Evolutionary conservation across 1,140 invertebrate genomes (phyloP).

Genomic region (Contarinia nasturtii): DNA sequence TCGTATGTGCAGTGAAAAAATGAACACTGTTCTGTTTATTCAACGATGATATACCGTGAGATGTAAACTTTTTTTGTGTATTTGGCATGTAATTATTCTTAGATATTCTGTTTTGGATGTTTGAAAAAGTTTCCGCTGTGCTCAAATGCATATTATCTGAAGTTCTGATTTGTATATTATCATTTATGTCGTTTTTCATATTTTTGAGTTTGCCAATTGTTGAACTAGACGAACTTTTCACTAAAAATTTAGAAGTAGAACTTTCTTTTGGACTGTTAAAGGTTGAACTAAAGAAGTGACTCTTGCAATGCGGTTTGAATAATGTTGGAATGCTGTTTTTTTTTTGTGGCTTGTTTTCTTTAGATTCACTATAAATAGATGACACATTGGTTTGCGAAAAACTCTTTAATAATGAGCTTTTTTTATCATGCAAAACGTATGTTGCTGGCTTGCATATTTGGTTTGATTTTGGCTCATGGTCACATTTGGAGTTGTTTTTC

Average conservation of each 20-base stretch:
- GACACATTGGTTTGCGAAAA: slow-evolving; percentile 17
- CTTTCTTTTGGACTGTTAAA: not conserved
- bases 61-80: too few relatives aligned
- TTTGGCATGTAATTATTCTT: too few relatives aligned
- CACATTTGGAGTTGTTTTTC: too few relatives aligned
- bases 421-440: not conserved
- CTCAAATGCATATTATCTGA: slow-evolving; percentile 1
- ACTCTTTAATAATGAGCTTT: not conserved
- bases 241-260: not conserved
- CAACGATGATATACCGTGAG: too few relatives aligned
- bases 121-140: too few relatives aligned
- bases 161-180: slow-evolving; percentile 4
- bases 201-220: slow-evolving; percentile 4
- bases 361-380: not conserved
- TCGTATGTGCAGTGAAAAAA: too few relatives aligned
- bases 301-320: slow-evolving; percentile 6
- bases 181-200: not conserved
- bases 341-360: slow-evolving; percentile 13
- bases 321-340: slow-evolving; percentile 5
- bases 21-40: too few relatives aligned
- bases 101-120: too few relatives aligned
- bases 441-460: too few relatives aligned
- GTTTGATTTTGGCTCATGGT: too few relatives aligned
- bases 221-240: slow-evolving; percentile 9
- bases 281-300: slow-evolving; percentile 13